These are phyloP conservation scores for Amblyteles armatorius DNA, from an alignment of 2,888 invertebrate species.

Conservation along the genomic window DNA sequence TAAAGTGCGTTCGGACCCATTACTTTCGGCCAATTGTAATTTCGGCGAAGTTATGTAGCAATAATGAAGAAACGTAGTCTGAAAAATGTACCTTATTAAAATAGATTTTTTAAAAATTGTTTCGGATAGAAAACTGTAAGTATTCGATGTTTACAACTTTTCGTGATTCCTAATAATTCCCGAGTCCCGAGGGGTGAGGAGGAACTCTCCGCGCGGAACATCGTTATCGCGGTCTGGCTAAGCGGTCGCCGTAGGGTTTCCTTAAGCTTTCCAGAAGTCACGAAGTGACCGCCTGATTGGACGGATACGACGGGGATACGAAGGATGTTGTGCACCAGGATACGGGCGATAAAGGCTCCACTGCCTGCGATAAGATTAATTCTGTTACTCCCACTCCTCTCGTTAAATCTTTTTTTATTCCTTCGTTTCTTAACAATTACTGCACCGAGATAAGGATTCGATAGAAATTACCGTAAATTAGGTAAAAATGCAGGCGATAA, in stretches of 20 bases:
- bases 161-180: neutral
- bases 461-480: too few species aligned
- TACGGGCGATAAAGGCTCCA: constrained; percentile 78
- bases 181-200: constrained; percentile 7
- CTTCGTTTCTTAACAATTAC: neutral
- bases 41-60: neutral
- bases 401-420: constrained; percentile 10
- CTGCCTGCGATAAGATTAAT: constrained; percentile 74
- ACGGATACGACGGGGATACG: constrained; percentile 75
- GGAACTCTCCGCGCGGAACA: constrained; percentile 33
- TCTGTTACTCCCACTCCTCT: constrained; percentile 30
- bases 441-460: too few species aligned
- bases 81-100: neutral
- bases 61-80: neutral
- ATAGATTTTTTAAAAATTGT: too few species aligned
- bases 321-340: constrained; percentile 82
- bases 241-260: constrained; percentile 79
- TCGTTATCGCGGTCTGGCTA: constrained; percentile 80
- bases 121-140: neutral
- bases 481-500: too few species aligned
- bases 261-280: constrained; percentile 76
- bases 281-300: constrained; percentile 76
- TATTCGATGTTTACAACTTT: neutral
- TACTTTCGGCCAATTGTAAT: too few species aligned
- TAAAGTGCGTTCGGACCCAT: too few species aligned